Evolutionary conservation across 2,888 invertebrate species (phyloP), one percentile per base, ranked within the genome.

Genomic region (Eurytoma californica): DNA sequence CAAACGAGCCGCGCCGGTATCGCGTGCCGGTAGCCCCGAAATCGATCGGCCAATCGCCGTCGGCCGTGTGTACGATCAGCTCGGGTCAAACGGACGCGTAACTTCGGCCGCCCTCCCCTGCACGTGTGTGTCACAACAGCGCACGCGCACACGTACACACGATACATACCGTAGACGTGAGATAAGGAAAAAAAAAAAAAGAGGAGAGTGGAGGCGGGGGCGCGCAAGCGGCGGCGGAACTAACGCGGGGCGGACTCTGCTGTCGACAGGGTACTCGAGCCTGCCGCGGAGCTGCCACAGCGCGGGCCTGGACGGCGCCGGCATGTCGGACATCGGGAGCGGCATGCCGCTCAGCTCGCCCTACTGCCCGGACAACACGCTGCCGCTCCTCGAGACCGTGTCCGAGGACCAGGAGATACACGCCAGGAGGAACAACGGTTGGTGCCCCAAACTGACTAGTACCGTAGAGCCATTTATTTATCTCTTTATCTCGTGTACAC

Each of bases 251-350:
- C 58, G 28, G 20, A 47, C 20, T 39, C 57, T 63, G 39, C 47
- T 63, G 61, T 61, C 39, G 39, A n/a, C 88, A 95, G 96, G 96
- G 79, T 96, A 96, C 91, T 95, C 95, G 91, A 96, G 95, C 91
- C 92, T 96, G 86, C 96, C 96, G 47, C 93, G 96, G 83, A 96
- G 96, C 77, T 95, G 95, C 86, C 95, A 96, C 91, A 89, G 87
- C 88, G 90, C 89, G 86, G 91, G 89, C 84, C 89, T 86, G 85
- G 91, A 85, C 88, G 92, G 83, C 90, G 92, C 88, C 91, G 92
- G 92, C 83, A 91, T 93, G 84, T 90, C 91, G 83, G 92, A 92
- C 60, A 92, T 92, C 13, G 92, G 92, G 3, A 92, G 92, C 85
- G 93, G 93, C 61, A 91, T 92, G 72, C 91, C 93, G n/a, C 86